Percentiles rank a stretch among this genome's conserved stretches.
Conservation (phyloP, 2,113 vertebrate species). For the Nothocercus nigrocapillus region DNA sequence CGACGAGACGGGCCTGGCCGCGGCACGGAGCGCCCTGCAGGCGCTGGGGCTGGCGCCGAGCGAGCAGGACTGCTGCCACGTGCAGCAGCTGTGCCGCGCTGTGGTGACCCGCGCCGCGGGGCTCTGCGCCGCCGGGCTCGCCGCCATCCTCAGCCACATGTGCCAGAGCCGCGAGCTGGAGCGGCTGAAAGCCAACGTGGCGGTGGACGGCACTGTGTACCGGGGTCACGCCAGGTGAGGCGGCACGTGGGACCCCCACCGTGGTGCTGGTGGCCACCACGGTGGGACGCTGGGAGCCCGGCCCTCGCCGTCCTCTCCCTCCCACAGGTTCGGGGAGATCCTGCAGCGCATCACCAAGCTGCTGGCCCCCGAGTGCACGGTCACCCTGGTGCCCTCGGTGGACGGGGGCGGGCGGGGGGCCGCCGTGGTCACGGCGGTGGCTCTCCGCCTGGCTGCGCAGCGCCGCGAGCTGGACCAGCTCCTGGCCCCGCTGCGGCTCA, state of each 20-base stretch:
- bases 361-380: slow-evolving; percentile 77
- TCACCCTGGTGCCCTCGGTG: slow-evolving; percentile 74
- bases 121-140: slow-evolving; percentile 81
- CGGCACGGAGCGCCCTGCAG: slow-evolving; percentile 52
- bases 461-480: slow-evolving; percentile 35
- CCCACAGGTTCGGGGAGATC: slow-evolving; percentile 76
- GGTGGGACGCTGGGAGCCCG: neutral
- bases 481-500: slow-evolving; percentile 69
- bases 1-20: neutral
- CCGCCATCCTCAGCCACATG: slow-evolving; percentile 79
- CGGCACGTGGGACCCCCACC: neutral
- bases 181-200: slow-evolving; percentile 71
- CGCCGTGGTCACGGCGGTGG: slow-evolving; percentile 85
- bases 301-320: neutral
- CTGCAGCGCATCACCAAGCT: slow-evolving; percentile 67
- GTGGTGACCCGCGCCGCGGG: slow-evolving; percentile 77
- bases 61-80: slow-evolving; percentile 60
- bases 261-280: neutral
- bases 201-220: slow-evolving; percentile 81
- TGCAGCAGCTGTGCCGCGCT: slow-evolving; percentile 77
- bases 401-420: slow-evolving; percentile 82
- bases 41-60: slow-evolving; percentile 70
- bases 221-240: slow-evolving; percentile 16
- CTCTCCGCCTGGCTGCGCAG: slow-evolving; percentile 64
- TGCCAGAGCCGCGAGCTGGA: slow-evolving; percentile 66